phyloP scores from a whole-genome alignment of 2,888 invertebrate genomes.

The Pterostichus madidus region DNA sequence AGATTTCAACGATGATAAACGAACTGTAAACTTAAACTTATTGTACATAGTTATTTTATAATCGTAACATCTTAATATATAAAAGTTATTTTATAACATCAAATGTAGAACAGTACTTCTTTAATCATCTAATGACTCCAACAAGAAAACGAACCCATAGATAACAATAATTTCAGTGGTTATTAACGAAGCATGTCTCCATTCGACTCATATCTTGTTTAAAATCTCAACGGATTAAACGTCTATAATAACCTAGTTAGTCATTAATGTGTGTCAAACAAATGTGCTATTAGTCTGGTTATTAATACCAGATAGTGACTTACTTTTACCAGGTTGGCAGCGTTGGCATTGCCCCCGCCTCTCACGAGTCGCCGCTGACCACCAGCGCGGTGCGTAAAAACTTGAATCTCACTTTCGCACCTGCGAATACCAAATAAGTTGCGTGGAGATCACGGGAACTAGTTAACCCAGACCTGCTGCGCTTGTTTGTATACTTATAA shows the following conservation, averaged over 20 bases:
- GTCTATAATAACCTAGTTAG: slow-evolving; percentile 32
- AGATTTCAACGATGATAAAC: too few species aligned
- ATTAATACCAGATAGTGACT: slow-evolving; percentile 42
- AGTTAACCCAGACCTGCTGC: slow-evolving; percentile 43
- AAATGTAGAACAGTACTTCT: slow-evolving; percentile 23
- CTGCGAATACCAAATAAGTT: slow-evolving; percentile 61
- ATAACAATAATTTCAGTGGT: slow-evolving; percentile 26
- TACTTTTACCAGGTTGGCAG: slow-evolving; percentile 13
- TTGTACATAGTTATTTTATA: too few species aligned
- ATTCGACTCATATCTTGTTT: slow-evolving; percentile 26
- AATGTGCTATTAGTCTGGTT: slow-evolving; percentile 27
- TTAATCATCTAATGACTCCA: background rate
- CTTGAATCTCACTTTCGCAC: slow-evolving; percentile 62
- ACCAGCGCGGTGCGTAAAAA: slow-evolving; percentile 35
- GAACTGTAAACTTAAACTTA: too few species aligned
- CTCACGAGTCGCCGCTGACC: slow-evolving; percentile 25
- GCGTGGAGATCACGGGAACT: slow-evolving; percentile 42
- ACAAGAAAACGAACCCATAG: slow-evolving; percentile 19
- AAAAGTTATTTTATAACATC: slow-evolving; percentile 6
- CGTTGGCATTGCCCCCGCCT: slow-evolving; percentile 4
- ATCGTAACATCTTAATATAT: background rate
- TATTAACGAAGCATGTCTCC: slow-evolving; percentile 2
- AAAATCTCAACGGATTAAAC: slow-evolving; percentile 28
- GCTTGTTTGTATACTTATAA: slow-evolving; percentile 28
- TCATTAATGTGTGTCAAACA: slow-evolving; percentile 51